phyloP scores from a whole-genome alignment of 2,797 vertebrate genomes.

The Rhinogobio ventralis region DNA sequence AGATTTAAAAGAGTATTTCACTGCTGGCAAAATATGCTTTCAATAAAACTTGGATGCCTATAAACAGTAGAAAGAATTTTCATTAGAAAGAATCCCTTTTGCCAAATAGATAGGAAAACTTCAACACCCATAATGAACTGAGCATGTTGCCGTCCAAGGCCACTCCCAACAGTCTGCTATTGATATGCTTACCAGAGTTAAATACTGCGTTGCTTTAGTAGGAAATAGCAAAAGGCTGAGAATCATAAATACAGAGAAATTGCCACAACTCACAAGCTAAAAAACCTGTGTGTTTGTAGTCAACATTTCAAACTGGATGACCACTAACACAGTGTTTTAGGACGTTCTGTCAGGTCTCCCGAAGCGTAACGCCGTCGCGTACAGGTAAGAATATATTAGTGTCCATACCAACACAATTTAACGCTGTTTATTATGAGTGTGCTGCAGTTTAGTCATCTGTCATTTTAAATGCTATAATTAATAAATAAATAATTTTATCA shows the following conservation, averaged over 20 bases:
- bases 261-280: not conserved
- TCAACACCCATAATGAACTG: not conserved
- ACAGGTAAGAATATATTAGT: not conserved
- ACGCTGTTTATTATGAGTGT: too few species aligned
- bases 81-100: not conserved
- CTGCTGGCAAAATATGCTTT: too few species aligned
- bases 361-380: not conserved
- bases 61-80: not conserved
- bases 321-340: not conserved
- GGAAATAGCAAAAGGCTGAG: too few species aligned
- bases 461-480: too few species aligned
- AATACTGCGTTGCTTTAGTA: not conserved
- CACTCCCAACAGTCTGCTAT: not conserved
- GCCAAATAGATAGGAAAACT: not conserved
- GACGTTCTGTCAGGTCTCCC: not conserved
- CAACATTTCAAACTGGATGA: not conserved
- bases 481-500: too few species aligned
- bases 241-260: not conserved
- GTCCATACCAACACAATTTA: too few species aligned
- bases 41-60: not conserved
- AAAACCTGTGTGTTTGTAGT: not conserved
- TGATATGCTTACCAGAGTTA: too few species aligned
- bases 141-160: not conserved
- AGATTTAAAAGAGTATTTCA: too few species aligned
- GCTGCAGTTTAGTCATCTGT: too few species aligned